These are phyloP conservation scores for Acrobasis repandana DNA, from an alignment of 2,888 invertebrate species.

Conservation along the genomic window DNA sequence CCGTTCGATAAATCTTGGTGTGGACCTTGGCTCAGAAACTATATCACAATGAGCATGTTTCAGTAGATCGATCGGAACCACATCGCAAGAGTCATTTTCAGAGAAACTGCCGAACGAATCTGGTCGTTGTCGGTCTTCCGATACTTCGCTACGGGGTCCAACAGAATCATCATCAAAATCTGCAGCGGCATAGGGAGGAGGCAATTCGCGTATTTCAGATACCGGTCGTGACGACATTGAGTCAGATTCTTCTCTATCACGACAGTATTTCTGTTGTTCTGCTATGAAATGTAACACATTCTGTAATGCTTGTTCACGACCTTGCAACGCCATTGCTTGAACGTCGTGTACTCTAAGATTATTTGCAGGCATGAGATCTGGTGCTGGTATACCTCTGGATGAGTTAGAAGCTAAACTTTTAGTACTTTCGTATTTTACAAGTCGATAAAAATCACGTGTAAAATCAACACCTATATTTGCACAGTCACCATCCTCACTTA, in stretches of 20 bases:
- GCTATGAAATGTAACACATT: conserved; percentile 89
- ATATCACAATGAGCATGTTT: conserved; percentile 66
- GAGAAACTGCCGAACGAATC: conserved; percentile 78
- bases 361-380: conserved; percentile 60
- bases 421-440: conserved; percentile 91
- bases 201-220: conserved; percentile 83
- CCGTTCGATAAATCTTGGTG: conserved; percentile 73
- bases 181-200: conserved; percentile 76
- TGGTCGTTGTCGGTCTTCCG: conserved; percentile 73
- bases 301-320: conserved; percentile 87
- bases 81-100: conserved; percentile 76
- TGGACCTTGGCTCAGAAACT: conserved; percentile 72
- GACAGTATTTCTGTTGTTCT: conserved; percentile 88
- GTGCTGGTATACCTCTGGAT: conserved; percentile 84
- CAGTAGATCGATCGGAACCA: conserved; percentile 59
- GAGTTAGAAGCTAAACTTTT: conserved; percentile 90
- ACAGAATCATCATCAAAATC: conserved; percentile 77
- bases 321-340: conserved; percentile 78
- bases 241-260: conserved; percentile 83
- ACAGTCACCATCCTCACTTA: conserved; percentile 87
- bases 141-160: conserved; percentile 73
- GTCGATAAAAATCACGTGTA: conserved; percentile 90
- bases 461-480: conserved; percentile 88
- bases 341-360: conserved; percentile 72
- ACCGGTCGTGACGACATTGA: conserved; percentile 79